Evolutionary conservation across 1,140 invertebrate species (phyloP).

Genomic region (Aricia agestis): DNA sequence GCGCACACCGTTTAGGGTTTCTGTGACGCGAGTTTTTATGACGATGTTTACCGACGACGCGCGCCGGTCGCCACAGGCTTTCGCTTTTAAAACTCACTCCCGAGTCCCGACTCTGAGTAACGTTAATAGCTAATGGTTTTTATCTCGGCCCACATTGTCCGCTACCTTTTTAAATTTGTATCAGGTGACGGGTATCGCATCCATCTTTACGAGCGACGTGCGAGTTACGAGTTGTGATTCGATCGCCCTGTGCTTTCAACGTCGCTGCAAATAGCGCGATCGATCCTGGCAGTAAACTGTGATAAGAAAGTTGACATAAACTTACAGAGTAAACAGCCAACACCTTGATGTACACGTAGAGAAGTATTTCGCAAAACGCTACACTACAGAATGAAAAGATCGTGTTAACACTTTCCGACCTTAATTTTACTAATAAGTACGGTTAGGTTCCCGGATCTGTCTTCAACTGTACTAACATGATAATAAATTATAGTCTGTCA

Average conservation of each 20-base stretch:
- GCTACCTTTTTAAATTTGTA: constrained; percentile 12
- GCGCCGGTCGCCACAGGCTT: constrained; percentile 32
- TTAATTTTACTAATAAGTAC: too few relatives aligned
- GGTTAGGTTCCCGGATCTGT: too few relatives aligned
- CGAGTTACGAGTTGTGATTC: background rate
- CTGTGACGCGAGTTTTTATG: constrained; percentile 51
- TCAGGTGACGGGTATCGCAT: background rate
- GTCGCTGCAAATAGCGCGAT: constrained; percentile 14
- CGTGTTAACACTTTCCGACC: too few relatives aligned
- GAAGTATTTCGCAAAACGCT: too few relatives aligned
- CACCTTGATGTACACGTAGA: too few relatives aligned
- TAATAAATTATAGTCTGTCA: too few relatives aligned
- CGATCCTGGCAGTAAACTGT: background rate
- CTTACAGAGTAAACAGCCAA: too few relatives aligned
- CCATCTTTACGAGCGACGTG: constrained; percentile 8
- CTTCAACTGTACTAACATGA: too few relatives aligned
- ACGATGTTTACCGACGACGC: constrained; percentile 64
- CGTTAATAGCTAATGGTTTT: constrained; percentile 20
- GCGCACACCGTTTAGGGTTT: constrained; percentile 30
- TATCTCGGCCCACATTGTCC: constrained; percentile 15
- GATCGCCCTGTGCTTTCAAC: constrained; percentile 10
- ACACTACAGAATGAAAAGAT: too few relatives aligned
- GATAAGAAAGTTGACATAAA: background rate
- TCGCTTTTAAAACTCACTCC: constrained; percentile 42
- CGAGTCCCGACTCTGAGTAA: constrained; percentile 35